Percentiles rank a stretch among this genome's conserved stretches.
Evolutionary conservation across 23 tunicate genomes (phyloP).

Genomic region (Trididemnum clinides): DNA sequence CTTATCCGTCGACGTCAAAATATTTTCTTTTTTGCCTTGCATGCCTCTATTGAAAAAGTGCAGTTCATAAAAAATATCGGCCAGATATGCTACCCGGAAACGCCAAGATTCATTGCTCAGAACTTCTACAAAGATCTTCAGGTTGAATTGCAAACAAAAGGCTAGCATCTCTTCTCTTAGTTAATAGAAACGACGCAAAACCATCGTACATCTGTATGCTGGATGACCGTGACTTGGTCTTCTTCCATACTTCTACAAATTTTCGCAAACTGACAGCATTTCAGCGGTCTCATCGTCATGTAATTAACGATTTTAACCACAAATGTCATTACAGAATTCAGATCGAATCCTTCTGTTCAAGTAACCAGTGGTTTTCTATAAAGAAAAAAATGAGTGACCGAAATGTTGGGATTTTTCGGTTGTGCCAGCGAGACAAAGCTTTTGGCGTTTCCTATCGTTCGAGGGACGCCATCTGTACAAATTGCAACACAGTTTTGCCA

Average conservation of each 20-base stretch:
- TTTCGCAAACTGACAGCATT: no score
- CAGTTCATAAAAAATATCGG: background rate
- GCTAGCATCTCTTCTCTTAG: no score
- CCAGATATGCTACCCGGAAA: background rate
- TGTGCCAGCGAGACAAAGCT: background rate
- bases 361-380: background rate
- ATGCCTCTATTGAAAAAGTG: background rate
- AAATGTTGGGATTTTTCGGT: background rate
- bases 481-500: background rate
- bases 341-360: background rate
- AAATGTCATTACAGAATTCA: no score
- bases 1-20: background rate
- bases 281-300: background rate
- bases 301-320: background rate
- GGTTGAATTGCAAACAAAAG: no score
- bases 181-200: no score
- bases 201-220: no score
- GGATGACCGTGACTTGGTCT: no score
- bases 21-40: background rate
- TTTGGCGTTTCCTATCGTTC: background rate
- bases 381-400: background rate
- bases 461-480: background rate
- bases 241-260: background rate
- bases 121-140: no score
- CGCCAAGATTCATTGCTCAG: background rate